Base-by-base conservation (phyloP, 2,797 vertebrate genomes). In the Acipenser ruthenus region DNA sequence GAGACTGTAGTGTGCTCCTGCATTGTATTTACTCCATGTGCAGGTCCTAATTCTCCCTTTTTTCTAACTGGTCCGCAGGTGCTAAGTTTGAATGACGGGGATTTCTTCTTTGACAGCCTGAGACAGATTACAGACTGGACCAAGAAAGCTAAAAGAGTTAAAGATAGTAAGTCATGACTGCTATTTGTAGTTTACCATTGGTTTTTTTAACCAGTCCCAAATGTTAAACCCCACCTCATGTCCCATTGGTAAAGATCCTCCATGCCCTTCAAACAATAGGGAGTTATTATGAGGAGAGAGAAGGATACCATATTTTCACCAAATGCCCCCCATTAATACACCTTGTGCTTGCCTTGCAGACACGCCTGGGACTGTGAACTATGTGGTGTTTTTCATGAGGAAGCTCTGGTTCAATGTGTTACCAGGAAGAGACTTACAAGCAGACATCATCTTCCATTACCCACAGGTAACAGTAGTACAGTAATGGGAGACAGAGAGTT, bases 71-170 rank as follows among this genome's bases (percentile, higher is more conserved):
- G 49, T 53, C 73, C 75, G 51, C 73, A 99, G 97, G 88, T 97
- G 74, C 90, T 95, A 76, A 96, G 96, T 80, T 82, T 95, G 80
- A 96, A 91, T 10, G 94, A 95, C 47, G 80, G 84, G 1, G 95
- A 98, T 72, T 98, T 94, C 78, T 97, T 99, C 88, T 99, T 98
- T 10, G 97, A 99, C 76, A 94, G 91, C 59, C 81, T 99, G 71
- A 90, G 91, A 71, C 88, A 95, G 66, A 86, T 96, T 74, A 93
- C 93, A 2, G 92, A 98, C 75, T 97, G 91, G 93, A 90, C 87
- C 65, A 93, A 82, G 74, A 94, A 80, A 70, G 84, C 81, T 72
- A 96, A 92, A 75, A 89, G 87, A 59, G 81, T 81, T 61, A 94
- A 88, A 74, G 95, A 95, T 0, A 94, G 96, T 98, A 84, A 82